A percentile compares a stretch with the other conserved stretches of the same genome.
Evolutionary conservation across 2,113 vertebrate genomes (phyloP).

Genomic region (Galemys pyrenaicus): DNA sequence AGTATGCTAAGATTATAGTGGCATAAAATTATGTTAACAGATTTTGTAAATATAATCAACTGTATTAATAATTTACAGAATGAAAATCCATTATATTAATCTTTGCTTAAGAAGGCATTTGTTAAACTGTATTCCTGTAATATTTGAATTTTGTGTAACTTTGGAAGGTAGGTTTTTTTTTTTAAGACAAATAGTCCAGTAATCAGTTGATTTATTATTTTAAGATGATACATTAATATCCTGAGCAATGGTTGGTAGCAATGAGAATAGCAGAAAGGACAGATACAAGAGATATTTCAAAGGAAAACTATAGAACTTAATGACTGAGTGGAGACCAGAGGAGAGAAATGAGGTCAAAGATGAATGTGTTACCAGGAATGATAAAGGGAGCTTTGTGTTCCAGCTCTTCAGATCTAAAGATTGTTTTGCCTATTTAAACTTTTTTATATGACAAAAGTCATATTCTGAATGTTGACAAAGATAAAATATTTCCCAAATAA

Average conservation of each 20-base stretch:
- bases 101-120: slow-evolving; percentile 28
- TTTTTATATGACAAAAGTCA: neutral
- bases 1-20: neutral
- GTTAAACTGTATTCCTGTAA: neutral
- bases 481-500: slow-evolving; percentile 17
- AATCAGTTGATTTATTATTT: neutral
- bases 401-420: neutral
- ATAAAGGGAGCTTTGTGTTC: neutral
- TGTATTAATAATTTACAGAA: neutral
- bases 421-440: neutral
- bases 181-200: neutral
- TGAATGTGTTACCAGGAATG: neutral
- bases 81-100: slow-evolving; percentile 16
- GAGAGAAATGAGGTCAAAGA: neutral
- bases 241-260: neutral
- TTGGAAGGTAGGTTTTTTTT: neutral
- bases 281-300: neutral
- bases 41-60: slow-evolving; percentile 19
- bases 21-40: neutral
- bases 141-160: slow-evolving; percentile 24
- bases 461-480: slow-evolving; percentile 27
- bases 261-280: neutral
- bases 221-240: neutral
- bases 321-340: neutral
- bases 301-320: neutral